Evolutionary conservation across 2,888 invertebrate species (phyloP).

Genomic region (Notodonta dromedarius): DNA sequence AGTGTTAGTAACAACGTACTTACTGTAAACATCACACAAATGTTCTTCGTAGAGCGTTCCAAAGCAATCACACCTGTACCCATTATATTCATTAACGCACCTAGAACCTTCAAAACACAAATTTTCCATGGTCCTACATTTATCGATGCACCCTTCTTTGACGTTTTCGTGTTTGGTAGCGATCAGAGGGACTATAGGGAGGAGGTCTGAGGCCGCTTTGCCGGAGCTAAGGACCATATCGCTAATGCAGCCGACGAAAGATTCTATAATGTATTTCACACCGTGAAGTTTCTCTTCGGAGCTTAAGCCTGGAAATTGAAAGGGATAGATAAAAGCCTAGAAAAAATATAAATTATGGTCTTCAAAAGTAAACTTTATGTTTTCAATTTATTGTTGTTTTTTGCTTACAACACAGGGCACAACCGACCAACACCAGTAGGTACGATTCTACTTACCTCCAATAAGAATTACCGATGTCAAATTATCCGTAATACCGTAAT

Average conservation of each 20-base stretch:
- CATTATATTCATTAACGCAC: slow-evolving; percentile 96
- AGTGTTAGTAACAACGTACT: slow-evolving; percentile 58
- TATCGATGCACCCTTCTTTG: slow-evolving; percentile 94
- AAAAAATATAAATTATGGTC: no score
- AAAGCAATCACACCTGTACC: slow-evolving; percentile 96
- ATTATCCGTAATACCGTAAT: slow-evolving; percentile 94
- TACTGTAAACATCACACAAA: slow-evolving; percentile 95
- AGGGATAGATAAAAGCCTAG: no score
- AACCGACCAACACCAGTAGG: no score
- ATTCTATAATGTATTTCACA: slow-evolving; percentile 96
- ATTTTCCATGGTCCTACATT: slow-evolving; percentile 91
- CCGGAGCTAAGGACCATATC: slow-evolving; percentile 94
- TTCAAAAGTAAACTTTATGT: no score
- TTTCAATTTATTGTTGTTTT: no score
- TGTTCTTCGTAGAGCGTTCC: slow-evolving; percentile 96
- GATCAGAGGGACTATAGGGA: slow-evolving; percentile 92
- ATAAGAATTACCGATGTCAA: slow-evolving; percentile 94
- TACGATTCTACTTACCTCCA: slow-evolving; percentile 86
- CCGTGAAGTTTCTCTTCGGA: slow-evolving; percentile 95
- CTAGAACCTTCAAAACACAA: slow-evolving; percentile 94
- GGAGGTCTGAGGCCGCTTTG: slow-evolving; percentile 92
- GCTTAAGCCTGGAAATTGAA: slow-evolving; percentile 86
- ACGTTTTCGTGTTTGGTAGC: slow-evolving; percentile 96
- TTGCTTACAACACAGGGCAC: no score
- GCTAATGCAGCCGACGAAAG: slow-evolving; percentile 95